These are phyloP conservation scores for Tauraco erythrolophus DNA, from an alignment of 2,113 vertebrate species.

Conservation along the genomic window DNA sequence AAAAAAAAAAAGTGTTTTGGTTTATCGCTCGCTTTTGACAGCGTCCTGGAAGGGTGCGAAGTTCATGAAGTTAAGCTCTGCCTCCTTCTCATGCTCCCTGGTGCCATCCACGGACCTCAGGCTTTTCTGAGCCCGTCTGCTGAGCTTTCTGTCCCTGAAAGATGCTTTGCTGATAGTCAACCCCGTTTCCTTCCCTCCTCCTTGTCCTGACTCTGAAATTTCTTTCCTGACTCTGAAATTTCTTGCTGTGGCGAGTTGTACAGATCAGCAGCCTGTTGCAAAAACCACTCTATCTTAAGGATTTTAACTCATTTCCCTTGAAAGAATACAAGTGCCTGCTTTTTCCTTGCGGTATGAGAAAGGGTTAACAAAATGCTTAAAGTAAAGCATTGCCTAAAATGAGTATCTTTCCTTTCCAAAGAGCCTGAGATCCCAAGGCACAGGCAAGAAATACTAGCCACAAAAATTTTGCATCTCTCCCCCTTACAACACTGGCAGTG, in stretches of 20 bases:
- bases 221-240: not conserved
- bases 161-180: accelerated
- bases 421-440: not conserved
- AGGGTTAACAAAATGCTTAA: not conserved
- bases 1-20: not conserved
- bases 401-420: not conserved
- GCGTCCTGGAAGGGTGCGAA: accelerated
- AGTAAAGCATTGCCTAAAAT: not conserved
- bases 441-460: not conserved
- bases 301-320: not conserved
- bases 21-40: not conserved
- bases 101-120: not conserved
- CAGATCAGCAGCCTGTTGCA: not conserved
- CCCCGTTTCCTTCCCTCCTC: not conserved
- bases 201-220: not conserved
- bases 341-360: not conserved
- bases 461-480: not conserved
- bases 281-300: accelerated
- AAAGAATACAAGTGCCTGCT: not conserved
- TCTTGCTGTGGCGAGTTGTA: accelerated
- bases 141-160: not conserved
- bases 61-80: accelerated
- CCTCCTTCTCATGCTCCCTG: not conserved
- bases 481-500: slow-evolving; percentile 37
- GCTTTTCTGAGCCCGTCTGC: not conserved